Percentiles rank a stretch among this genome's conserved stretches.
Evolutionary conservation across 2,113 vertebrate species (phyloP).

Genomic region (Lagopus leucura): DNA sequence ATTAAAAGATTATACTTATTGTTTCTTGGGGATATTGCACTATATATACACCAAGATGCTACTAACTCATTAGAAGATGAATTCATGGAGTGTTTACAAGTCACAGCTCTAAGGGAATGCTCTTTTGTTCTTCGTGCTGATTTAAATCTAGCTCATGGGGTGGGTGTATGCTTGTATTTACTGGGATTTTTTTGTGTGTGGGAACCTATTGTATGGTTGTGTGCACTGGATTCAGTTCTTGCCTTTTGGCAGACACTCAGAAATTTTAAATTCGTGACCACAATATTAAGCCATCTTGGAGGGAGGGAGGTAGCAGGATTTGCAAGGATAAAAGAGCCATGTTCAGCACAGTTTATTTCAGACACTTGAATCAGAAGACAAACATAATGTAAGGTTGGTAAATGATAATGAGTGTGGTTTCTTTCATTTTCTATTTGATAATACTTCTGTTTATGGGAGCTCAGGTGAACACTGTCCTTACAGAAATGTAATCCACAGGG

Average conservation of each 20-base stretch:
- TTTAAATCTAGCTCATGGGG: constrained; percentile 64
- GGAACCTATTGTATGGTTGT: constrained; percentile 77
- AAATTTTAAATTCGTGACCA: constrained; percentile 67
- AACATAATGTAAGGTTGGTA: constrained; percentile 60
- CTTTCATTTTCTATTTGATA: neutral
- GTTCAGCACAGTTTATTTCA: constrained; percentile 59
- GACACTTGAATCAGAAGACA: constrained; percentile 65
- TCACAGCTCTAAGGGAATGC: neutral
- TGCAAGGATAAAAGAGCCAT: neutral
- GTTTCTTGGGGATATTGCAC: neutral
- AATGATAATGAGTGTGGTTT: constrained; percentile 3
- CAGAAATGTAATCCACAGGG: neutral
- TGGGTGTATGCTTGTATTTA: constrained; percentile 78
- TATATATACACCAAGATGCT: neutral
- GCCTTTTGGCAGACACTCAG: constrained; percentile 72
- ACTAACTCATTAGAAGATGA: neutral
- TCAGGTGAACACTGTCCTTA: neutral
- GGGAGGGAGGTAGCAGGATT: neutral
- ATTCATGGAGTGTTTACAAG: neutral
- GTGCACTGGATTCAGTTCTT: constrained; percentile 79
- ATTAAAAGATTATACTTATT: neutral
- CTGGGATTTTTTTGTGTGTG: constrained; percentile 79
- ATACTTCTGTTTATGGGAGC: neutral
- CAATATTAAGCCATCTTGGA: constrained; percentile 67
- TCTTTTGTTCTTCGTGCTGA: constrained; percentile 18